Percentiles rank a stretch among this genome's conserved stretches.
Conservation (phyloP, 2,113 vertebrate genomes). For the Laticauda laticaudata region DNA sequence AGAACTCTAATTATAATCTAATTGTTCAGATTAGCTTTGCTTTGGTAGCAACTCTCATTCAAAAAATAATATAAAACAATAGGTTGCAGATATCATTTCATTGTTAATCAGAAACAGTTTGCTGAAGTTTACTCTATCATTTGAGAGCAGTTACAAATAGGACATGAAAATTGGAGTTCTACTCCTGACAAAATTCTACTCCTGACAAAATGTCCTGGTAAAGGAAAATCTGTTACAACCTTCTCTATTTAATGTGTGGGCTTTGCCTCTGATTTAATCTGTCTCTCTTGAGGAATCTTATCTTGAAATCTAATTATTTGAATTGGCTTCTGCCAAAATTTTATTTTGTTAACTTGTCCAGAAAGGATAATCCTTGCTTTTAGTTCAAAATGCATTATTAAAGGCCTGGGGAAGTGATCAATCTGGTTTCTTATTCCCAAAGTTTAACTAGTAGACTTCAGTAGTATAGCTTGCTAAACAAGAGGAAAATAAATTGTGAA, state of each 20-base stretch:
- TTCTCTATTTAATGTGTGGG: background rate
- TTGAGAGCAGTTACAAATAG: slow-evolving; percentile 67
- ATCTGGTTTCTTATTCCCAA: background rate
- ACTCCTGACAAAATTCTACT: background rate
- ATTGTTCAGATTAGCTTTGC: slow-evolving; percentile 74
- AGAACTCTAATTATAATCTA: slow-evolving; percentile 74
- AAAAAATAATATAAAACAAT: slow-evolving; percentile 73
- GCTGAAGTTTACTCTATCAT: slow-evolving; percentile 64
- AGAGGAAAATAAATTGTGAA: background rate
- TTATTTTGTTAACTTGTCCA: background rate
- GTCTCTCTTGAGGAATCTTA: too few species aligned
- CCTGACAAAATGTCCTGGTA: background rate
- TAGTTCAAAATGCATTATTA: background rate
- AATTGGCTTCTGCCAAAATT: background rate
- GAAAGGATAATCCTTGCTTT: background rate
- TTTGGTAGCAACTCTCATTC: slow-evolving; percentile 69
- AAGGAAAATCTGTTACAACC: background rate
- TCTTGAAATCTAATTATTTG: background rate
- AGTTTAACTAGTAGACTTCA: background rate
- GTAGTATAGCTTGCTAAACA: background rate
- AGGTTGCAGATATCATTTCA: slow-evolving; percentile 67
- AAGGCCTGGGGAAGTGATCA: background rate
- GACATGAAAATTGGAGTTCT: slow-evolving; percentile 42
- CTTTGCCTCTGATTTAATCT: background rate
- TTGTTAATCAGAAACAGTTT: slow-evolving; percentile 70